Percentiles rank a stretch among this genome's conserved stretches.
Evolutionary conservation across 2,113 vertebrate species (phyloP).

Genomic region (Motacilla alba): DNA sequence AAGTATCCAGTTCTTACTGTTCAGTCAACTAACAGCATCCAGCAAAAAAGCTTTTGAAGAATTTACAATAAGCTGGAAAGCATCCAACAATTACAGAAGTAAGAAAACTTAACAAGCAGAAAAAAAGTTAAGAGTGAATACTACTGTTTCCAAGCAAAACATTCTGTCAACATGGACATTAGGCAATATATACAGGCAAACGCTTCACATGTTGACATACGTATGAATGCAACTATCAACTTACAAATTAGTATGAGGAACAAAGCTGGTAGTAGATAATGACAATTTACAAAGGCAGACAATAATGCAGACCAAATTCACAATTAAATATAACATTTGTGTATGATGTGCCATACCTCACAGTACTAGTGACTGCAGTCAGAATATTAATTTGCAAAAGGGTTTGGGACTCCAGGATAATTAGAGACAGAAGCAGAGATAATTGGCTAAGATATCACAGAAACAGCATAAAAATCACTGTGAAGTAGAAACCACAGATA

Average conservation of each 20-base stretch:
- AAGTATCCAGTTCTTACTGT: neutral
- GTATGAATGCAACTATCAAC: neutral
- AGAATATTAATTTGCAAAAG: constrained; percentile 5
- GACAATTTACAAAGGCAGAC: neutral
- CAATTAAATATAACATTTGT: neutral
- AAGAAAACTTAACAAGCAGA: neutral
- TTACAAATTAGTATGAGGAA: neutral
- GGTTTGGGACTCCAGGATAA: neutral
- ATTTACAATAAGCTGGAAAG: neutral
- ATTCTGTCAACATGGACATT: neutral
- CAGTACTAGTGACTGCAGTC: neutral
- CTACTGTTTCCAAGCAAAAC: neutral
- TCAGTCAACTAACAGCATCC: neutral
- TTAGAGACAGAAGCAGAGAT: neutral
- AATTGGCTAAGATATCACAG: neutral
- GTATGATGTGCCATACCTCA: neutral
- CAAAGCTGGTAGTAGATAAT: neutral
- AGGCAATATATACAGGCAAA: neutral
- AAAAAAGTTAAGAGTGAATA: neutral
- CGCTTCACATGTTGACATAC: neutral
- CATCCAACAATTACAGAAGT: neutral
- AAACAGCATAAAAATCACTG: neutral
- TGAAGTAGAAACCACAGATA: neutral
- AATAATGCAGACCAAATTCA: neutral
- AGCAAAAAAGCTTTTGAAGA: neutral